These are phyloP conservation scores for Branchinecta lynchi DNA, from an alignment of 1,140 invertebrate genomes.

Conservation along the genomic window DNA sequence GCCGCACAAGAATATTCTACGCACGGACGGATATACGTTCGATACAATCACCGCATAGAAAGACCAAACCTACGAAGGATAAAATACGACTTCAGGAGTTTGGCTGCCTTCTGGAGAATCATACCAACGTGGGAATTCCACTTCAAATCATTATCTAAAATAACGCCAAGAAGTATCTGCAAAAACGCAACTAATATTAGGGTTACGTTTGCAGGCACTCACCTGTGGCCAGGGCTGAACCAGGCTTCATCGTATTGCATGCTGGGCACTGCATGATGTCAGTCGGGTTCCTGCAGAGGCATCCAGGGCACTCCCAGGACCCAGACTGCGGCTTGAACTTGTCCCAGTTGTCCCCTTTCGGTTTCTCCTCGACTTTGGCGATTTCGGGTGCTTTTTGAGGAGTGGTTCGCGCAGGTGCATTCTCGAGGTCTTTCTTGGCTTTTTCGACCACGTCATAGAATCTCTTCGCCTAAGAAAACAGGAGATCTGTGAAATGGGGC, in stretches of 20 bases:
- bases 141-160: too few relatives aligned
- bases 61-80: too few relatives aligned
- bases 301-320: slow-evolving; percentile 37
- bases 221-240: slow-evolving; percentile 23
- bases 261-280: slow-evolving; percentile 36
- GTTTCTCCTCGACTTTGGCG: slow-evolving; percentile 5
- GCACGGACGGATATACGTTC: too few relatives aligned
- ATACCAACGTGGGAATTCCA: too few relatives aligned
- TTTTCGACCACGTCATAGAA: slow-evolving; percentile 34
- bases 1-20: too few relatives aligned
- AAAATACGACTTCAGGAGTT: too few relatives aligned
- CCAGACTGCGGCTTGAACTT: slow-evolving; percentile 36
- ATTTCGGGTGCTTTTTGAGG: slow-evolving; percentile 9
- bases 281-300: slow-evolving; percentile 33
- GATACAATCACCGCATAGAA: too few relatives aligned
- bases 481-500: background rate
- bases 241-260: slow-evolving; percentile 37
- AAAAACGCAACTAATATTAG: too few relatives aligned
- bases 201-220: too few relatives aligned
- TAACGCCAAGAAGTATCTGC: too few relatives aligned
- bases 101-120: too few relatives aligned
- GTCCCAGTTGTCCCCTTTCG: slow-evolving; percentile 22
- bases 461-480: slow-evolving; percentile 25
- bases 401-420: slow-evolving; percentile 17
- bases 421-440: slow-evolving; percentile 19